Evolutionary conservation across 2,797 vertebrate species (phyloP).

Genomic region (Calcarius lapponicus): DNA sequence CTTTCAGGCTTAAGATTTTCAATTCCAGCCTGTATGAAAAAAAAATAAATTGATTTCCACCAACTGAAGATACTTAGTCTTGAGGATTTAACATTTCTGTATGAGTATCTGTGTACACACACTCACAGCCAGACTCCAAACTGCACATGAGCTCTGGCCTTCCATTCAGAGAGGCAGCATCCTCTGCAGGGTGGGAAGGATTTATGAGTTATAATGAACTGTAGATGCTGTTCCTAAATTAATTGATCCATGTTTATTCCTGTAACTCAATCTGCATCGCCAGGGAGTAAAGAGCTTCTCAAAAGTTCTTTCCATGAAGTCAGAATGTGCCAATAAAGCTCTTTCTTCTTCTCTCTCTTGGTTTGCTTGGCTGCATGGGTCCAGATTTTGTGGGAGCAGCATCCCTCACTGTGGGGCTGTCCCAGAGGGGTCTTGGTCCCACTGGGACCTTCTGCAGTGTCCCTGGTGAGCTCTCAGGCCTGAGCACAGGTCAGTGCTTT

Average conservation of each 20-base stretch:
- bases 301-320: not conserved
- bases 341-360: not conserved
- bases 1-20: conserved; percentile 76
- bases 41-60: conserved; percentile 78
- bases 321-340: not conserved
- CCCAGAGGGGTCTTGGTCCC: not conserved
- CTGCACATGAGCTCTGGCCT: not conserved
- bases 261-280: not conserved
- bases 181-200: not conserved
- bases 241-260: conserved; percentile 57
- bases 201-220: not conserved
- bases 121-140: not conserved
- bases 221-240: not conserved
- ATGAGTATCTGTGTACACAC: conserved; percentile 23
- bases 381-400: not conserved
- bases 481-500: not conserved
- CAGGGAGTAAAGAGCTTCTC: conserved; percentile 29
- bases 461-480: not conserved
- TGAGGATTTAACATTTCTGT: conserved; percentile 73
- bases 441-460: fast-evolving
- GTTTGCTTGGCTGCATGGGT: fast-evolving
- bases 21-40: conserved; percentile 70
- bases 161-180: not conserved
- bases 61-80: conserved; percentile 71
- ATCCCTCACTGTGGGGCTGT: fast-evolving